phyloP scores from a whole-genome alignment of 2,113 vertebrate genomes.

The Scomber scombrus region DNA sequence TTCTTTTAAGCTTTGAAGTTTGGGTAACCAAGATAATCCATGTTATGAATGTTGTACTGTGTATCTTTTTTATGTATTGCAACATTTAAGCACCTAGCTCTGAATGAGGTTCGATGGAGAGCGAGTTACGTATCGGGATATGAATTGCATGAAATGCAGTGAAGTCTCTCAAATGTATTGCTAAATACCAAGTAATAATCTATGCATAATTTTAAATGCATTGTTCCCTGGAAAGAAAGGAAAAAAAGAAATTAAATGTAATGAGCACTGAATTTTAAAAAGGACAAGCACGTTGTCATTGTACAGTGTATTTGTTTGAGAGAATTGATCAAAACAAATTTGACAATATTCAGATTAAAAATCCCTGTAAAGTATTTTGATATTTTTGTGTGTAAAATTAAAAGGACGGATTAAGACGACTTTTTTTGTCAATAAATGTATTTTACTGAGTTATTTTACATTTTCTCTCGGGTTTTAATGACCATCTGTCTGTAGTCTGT shows the following conservation, averaged over 20 bases:
- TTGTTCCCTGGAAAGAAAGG: conserved; percentile 69
- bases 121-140: conserved; percentile 63
- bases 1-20: conserved; percentile 80
- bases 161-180: conserved; percentile 73
- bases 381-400: conserved; percentile 86
- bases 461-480: conserved; percentile 51
- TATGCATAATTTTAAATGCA: conserved; percentile 84
- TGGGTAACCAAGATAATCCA: conserved; percentile 78
- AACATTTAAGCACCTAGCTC: conserved; percentile 76
- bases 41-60: conserved; percentile 81
- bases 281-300: conserved; percentile 77
- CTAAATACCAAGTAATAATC: conserved; percentile 80
- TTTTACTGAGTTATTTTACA: conserved; percentile 79
- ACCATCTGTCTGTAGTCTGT: background rate
- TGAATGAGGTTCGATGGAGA: conserved; percentile 61
- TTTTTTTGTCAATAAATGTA: conserved; percentile 85
- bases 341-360: conserved; percentile 83
- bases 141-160: conserved; percentile 82
- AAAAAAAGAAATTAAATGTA: conserved; percentile 53
- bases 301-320: conserved; percentile 82
- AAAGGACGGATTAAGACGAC: conserved; percentile 75
- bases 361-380: conserved; percentile 86
- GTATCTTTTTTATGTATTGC: conserved; percentile 76
- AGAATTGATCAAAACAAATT: conserved; percentile 78
- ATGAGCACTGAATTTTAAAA: conserved; percentile 79